Conservation (phyloP, 2,113 vertebrate genomes). For the Butorides virescens region DNA sequence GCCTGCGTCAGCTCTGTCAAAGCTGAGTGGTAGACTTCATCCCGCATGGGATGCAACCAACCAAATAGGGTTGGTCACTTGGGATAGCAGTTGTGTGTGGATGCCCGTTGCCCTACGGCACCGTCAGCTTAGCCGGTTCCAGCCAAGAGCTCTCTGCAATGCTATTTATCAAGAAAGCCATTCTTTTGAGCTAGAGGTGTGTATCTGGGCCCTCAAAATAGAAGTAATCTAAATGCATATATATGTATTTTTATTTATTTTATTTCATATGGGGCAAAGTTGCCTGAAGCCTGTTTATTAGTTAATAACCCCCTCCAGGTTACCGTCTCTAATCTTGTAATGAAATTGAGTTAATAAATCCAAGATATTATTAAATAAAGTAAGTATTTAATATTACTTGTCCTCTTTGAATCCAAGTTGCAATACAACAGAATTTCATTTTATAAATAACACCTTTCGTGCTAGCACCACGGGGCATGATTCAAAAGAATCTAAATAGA, state of each 20-base stretch:
- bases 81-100: neutral
- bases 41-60: neutral
- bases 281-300: constrained; percentile 73
- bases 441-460: constrained; percentile 87
- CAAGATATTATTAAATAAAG: constrained; percentile 83
- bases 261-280: constrained; percentile 44
- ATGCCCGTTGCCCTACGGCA: neutral
- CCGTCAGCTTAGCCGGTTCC: neutral
- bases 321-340: constrained; percentile 73
- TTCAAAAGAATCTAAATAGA: constrained; percentile 87
- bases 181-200: constrained; percentile 8
- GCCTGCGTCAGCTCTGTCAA: neutral
- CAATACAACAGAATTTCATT: constrained; percentile 86
- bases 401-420: constrained; percentile 81
- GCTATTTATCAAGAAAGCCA: neutral
- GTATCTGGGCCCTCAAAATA: neutral
- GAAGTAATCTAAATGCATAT: constrained; percentile 58
- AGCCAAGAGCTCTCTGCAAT: neutral
- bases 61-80: neutral
- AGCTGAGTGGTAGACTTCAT: neutral
- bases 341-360: constrained; percentile 84
- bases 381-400: constrained; percentile 84
- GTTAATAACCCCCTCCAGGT: constrained; percentile 69
- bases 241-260: constrained; percentile 39
- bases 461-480: constrained; percentile 81